Percentiles rank a stretch among this genome's conserved stretches.
Evolutionary conservation across 2,113 vertebrate species (phyloP).

Genomic region (Narcine bancroftii): DNA sequence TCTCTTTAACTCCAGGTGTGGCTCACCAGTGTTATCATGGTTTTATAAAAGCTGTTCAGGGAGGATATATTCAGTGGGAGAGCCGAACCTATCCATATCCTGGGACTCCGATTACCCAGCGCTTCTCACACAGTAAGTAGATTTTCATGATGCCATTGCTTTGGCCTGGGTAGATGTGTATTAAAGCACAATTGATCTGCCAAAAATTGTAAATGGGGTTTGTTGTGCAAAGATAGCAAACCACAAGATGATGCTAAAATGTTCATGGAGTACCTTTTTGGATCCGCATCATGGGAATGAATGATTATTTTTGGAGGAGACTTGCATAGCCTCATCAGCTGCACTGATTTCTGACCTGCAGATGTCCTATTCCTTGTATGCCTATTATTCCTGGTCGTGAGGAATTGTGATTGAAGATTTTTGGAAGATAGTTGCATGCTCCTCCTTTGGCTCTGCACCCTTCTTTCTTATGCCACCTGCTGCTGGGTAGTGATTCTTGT

Average conservation of each 20-base stretch:
- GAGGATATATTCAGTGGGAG: slow-evolving; percentile 97
- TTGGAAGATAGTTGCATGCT: background rate
- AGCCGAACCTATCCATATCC: slow-evolving; percentile 96
- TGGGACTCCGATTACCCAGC: slow-evolving; percentile 92
- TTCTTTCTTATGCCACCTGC: background rate
- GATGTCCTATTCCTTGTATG: too few relatives aligned
- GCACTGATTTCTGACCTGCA: too few relatives aligned
- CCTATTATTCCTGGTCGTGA: too few relatives aligned
- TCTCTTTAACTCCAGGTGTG: slow-evolving; percentile 64
- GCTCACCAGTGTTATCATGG: slow-evolving; percentile 96
- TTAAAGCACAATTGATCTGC: too few relatives aligned
- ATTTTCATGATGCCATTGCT: background rate
- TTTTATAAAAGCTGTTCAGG: slow-evolving; percentile 90
- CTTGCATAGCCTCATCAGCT: too few relatives aligned
- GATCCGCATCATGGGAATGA: background rate
- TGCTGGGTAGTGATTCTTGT: background rate
- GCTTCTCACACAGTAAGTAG: slow-evolving; percentile 94
- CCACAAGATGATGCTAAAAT: background rate
- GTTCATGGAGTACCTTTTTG: background rate
- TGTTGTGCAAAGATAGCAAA: background rate
- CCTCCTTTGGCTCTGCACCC: background rate
- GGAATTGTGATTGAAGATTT: too few relatives aligned
- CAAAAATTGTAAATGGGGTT: background rate
- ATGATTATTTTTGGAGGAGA: background rate
- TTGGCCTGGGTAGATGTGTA: background rate